These are phyloP conservation scores for Phrynocephalus forsythii DNA, from an alignment of 2,797 vertebrate species.

Conservation along the genomic window DNA sequence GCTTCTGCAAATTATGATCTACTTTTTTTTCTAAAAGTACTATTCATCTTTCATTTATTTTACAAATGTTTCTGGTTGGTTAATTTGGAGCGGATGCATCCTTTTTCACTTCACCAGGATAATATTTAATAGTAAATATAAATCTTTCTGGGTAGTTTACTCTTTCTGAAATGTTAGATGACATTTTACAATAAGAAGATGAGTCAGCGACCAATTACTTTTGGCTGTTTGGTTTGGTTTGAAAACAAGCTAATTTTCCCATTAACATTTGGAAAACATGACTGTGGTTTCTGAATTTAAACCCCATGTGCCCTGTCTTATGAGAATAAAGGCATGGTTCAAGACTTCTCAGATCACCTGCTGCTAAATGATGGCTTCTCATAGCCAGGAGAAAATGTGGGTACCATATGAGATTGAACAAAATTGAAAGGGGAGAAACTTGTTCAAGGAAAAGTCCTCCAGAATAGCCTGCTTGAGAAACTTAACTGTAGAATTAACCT, in stretches of 20 bases:
- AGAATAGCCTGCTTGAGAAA: too few relatives aligned
- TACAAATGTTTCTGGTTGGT: neutral
- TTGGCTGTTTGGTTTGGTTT: neutral
- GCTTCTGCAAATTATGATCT: neutral
- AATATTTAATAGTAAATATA: neutral
- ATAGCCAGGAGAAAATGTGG: neutral
- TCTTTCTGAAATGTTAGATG: neutral
- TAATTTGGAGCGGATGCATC: neutral
- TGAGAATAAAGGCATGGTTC: neutral
- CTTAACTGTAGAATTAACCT: too few relatives aligned
- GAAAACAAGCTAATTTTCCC: neutral
- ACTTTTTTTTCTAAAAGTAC: neutral
- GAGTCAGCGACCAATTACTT: neutral
- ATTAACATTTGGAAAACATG: neutral
- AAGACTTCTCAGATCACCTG: neutral
- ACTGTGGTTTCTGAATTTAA: too few relatives aligned
- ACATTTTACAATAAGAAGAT: neutral
- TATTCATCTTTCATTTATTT: neutral
- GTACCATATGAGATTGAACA: too few relatives aligned
- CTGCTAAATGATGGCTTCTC: neutral
- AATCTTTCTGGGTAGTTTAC: neutral
- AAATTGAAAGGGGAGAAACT: too few relatives aligned
- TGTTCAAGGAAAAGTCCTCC: too few relatives aligned
- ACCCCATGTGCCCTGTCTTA: neutral
- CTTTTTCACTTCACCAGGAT: neutral